Base-by-base conservation (phyloP, 1,140 invertebrate species). In the Tetramorium parvispinum region DNA sequence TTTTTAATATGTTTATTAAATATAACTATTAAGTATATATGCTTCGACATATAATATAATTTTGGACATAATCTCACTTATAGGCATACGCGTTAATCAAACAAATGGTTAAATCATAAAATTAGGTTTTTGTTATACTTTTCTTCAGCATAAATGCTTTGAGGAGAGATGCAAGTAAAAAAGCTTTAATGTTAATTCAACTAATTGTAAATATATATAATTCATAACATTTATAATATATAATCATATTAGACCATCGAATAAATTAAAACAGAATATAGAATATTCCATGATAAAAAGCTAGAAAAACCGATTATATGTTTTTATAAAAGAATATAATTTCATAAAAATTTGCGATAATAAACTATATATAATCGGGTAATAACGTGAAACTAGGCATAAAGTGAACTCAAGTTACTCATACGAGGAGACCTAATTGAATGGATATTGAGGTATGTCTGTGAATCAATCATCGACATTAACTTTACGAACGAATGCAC, bases 401-500 rank as follows among this genome's bases (percentile, higher is more conserved):
- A 71, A 81, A 73, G 5, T 7, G 11, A 27, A 18, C 7, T 70
- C 24, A 8, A 16, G n/a, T 8, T 46, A 16, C 40, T 57, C 65
- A 11, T 51, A 7, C 27, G 27, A 70, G 8, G 10, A 66, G 10
- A 11, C 6, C 4, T 21, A 73, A 37, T 73, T 77, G 59, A 78
- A 86, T 86, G 61, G 76, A 76, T 24, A 46, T 51, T 61, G 32
- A 24, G n/a, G n/a, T 75, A 55, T 53, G 57, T 78, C 49, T 89
- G 49, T 70, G 68, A 82, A 86, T 66, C 46, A 59, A 40, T 73
- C 37, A 55, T 59, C 32, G 65, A 46, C 51, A 51, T 81, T 81
- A 73, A 85, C 27, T 88, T 76, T 59, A 79, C 46, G 68, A 75
- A 71, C 55, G 53, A 61, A 81, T 66, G 87, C 53, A 85, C 53